phyloP scores from a whole-genome alignment of 2,113 vertebrate species.

The Odocoileus hemionus region DNA sequence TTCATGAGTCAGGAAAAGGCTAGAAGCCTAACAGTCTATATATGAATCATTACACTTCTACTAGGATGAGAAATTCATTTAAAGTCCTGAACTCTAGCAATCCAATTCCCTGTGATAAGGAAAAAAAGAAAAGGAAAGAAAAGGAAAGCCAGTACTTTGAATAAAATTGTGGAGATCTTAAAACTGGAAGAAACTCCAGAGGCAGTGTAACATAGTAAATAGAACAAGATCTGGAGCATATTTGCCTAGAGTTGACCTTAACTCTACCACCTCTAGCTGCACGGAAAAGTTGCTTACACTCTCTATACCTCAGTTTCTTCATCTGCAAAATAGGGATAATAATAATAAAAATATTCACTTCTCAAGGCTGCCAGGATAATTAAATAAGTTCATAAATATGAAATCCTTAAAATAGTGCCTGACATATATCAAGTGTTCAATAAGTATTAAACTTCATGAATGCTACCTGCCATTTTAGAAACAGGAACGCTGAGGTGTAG shows the following conservation, averaged over 20 bases:
- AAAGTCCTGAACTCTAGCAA: background rate
- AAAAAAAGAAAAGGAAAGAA: background rate
- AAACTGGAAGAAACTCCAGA: background rate
- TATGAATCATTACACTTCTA: background rate
- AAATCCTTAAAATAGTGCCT: background rate
- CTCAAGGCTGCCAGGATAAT: background rate
- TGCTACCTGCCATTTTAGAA: background rate
- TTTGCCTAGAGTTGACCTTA: background rate
- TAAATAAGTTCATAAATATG: background rate
- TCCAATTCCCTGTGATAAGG: background rate
- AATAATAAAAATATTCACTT: background rate
- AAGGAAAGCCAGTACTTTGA: background rate
- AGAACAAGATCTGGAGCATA: background rate
- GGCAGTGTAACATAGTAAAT: fast-evolving
- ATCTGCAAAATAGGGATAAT: background rate
- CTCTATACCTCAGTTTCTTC: background rate
- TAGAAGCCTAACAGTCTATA: background rate
- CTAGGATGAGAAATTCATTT: background rate
- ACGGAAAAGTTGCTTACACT: background rate
- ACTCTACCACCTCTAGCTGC: background rate
- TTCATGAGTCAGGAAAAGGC: background rate
- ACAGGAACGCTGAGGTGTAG: background rate
- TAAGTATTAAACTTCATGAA: background rate
- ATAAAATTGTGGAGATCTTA: background rate
- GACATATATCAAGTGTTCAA: background rate